Conservation (phyloP, 2,113 vertebrate genomes). For the Rhinolophus sinicus region DNA sequence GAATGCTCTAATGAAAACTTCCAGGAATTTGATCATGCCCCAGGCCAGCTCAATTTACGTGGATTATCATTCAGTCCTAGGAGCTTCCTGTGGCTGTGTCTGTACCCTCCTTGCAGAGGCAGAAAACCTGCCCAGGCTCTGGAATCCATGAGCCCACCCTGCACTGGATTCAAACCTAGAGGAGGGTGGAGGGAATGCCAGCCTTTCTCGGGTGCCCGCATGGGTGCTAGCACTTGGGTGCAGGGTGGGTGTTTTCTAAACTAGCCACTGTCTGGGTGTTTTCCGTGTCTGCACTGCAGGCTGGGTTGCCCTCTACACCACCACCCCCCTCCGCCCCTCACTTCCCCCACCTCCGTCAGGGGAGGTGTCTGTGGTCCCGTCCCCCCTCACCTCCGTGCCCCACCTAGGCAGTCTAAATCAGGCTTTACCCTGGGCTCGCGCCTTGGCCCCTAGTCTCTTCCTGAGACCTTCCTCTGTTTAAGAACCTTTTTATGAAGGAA, state of each 20-base stretch:
- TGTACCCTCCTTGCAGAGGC: neutral
- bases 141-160: neutral
- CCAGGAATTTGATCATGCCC: accelerated
- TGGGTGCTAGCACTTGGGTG: accelerated
- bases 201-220: neutral
- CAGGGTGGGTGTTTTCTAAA: neutral
- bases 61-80: accelerated
- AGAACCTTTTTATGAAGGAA: neutral
- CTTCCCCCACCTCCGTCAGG: too few species aligned
- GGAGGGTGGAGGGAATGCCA: accelerated
- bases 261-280: neutral
- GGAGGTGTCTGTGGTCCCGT: neutral
- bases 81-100: accelerated
- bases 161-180: accelerated
- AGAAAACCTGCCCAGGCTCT: neutral
- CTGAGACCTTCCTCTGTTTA: neutral
- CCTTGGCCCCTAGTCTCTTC: neutral
- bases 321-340: too few species aligned
- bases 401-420: too few species aligned
- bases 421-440: neutral
- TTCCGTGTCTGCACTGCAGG: neutral
- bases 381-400: neutral
- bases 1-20: accelerated
- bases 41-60: accelerated
- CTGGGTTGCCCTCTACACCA: too few species aligned